Evolutionary conservation across 2,113 vertebrate genomes (phyloP), one percentile per base, ranked within the genome.

Genomic region (Engraulis encrasicolus): DNA sequence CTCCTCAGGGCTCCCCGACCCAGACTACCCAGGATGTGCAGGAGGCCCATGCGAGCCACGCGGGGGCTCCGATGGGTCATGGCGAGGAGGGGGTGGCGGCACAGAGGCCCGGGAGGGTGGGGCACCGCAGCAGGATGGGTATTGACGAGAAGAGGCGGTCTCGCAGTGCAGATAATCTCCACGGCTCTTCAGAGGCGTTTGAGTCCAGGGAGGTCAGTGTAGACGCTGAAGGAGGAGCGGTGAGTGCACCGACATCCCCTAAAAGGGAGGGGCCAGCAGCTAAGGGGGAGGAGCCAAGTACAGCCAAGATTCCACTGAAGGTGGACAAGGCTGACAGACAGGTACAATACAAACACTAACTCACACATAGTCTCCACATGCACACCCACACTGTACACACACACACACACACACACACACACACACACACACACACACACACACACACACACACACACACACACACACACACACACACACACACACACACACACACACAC

Each of bases 71-170:
- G 2, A 99, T 99, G 81, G 96, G 96, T 79, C 97, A 96, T 80
- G 98, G 98, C 86, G 96, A 98, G 90, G 94, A 87, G 34, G 95
- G 89, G 81, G 78, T 91, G 6, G 91, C 92, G 78, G 90, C 92
- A 82, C 96, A 94, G 83, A 94, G 95, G 85, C 94, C 95, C 74
- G 96, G 97, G 14, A 91, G 97, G 50, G 90, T 93, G 5, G 95
- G 96, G n/a, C 96, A 94, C 6, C 93, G 96, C 81, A 95, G 92
- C 83, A 91, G 96, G 79, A 93, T 97, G 83, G 86, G 95, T 45
- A 93, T 93, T 0, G 96, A 98, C 9, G 96, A 98, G 77, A 93
- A 95, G 81, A 96, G 95, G 78, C 93, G 98, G 79, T 97, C 98
- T 4, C 95, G 96, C 85, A 98, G 96, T 0, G 93, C 95, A 50